phyloP scores from a whole-genome alignment of 2,113 vertebrate species.

The Psammodynastes pulverulentus region DNA sequence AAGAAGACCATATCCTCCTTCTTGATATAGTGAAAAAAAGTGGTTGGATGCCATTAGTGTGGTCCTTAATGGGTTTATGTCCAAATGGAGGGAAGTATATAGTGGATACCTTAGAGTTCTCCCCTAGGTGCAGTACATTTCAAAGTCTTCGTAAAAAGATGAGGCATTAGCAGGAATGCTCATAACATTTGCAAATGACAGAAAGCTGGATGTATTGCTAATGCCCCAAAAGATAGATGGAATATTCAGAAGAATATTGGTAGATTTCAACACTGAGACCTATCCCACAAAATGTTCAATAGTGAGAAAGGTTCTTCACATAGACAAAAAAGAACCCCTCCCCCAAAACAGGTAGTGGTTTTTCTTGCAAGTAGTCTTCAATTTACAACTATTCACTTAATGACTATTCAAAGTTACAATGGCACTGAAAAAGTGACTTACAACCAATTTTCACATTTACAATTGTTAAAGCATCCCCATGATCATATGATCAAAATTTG shows the following conservation, averaged over 20 bases:
- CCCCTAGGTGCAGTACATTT: not conserved
- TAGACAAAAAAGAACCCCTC: not conserved
- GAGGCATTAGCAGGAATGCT: not conserved
- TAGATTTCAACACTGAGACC: not conserved
- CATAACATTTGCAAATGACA: not conserved
- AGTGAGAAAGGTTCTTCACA: not conserved
- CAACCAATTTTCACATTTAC: not conserved
- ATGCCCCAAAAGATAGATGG: not conserved
- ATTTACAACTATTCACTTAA: not conserved
- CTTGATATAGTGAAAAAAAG: not conserved
- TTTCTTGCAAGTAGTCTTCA: not conserved
- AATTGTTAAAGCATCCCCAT: not conserved
- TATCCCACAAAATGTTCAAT: not conserved
- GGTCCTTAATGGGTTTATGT: not conserved
- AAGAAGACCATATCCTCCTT: not conserved
- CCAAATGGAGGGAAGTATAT: not conserved
- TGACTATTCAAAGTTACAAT: not conserved
- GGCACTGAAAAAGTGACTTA: not conserved
- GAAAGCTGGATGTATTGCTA: not conserved
- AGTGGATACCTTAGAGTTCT: not conserved
- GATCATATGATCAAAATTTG: not conserved
- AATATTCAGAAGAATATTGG: not conserved
- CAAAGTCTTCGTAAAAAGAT: not conserved
- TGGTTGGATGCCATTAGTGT: not conserved
- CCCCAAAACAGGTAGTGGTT: not conserved